Percentiles rank a stretch among this genome's conserved stretches.
These are phyloP conservation scores for Microcebus ravelobensis DNA, from an alignment of 2,113 vertebrate species.

Conservation along the genomic window DNA sequence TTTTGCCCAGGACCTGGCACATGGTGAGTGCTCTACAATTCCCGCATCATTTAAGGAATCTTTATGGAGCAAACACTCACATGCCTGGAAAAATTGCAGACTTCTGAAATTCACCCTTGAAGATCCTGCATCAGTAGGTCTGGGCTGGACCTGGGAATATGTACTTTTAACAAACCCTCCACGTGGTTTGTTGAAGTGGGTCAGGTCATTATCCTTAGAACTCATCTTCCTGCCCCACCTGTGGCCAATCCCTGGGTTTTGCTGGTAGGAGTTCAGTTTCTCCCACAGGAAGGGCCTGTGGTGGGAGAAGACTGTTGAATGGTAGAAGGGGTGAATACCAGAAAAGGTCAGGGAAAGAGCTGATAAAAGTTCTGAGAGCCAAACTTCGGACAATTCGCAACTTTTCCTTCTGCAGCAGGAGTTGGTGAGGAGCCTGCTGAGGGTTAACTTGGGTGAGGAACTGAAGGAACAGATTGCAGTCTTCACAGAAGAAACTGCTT, in stretches of 20 bases:
- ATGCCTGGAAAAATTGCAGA: constrained; percentile 2
- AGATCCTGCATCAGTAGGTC: background rate
- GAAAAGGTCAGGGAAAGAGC: background rate
- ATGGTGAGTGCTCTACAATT: background rate
- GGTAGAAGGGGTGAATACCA: background rate
- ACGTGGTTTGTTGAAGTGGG: background rate
- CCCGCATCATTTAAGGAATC: background rate
- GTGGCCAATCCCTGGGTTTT: background rate
- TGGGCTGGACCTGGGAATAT: background rate
- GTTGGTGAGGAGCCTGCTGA: background rate
- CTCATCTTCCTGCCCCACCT: background rate
- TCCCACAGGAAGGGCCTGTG: background rate
- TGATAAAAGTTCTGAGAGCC: background rate
- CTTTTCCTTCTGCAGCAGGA: background rate
- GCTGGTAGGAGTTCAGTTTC: background rate
- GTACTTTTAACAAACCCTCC: background rate
- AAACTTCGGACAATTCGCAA: background rate
- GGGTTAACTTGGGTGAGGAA: background rate
- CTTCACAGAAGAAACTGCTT: constrained; percentile 41
- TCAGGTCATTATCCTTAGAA: background rate
- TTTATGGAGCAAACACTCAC: background rate
- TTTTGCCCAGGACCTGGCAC: background rate
- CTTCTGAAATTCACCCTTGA: background rate
- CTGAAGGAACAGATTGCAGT: background rate
- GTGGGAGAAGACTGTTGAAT: background rate